These are phyloP conservation scores for Illadopsis cleaveri DNA, from an alignment of 2,113 vertebrate species.

Conservation along the genomic window DNA sequence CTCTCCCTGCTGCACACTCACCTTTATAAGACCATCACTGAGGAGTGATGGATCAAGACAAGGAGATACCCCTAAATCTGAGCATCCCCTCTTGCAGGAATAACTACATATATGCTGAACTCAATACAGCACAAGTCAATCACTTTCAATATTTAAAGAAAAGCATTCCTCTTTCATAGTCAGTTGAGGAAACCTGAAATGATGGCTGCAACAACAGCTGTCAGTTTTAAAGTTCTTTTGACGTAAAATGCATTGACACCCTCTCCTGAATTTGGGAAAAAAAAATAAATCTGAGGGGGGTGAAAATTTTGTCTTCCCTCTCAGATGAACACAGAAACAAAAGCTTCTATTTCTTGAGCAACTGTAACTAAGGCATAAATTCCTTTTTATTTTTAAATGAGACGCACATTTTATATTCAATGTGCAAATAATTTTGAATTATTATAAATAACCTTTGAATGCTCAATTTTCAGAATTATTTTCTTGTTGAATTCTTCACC, in stretches of 20 bases:
- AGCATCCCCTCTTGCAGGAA: not conserved
- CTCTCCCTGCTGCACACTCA: not conserved
- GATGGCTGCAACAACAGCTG: not conserved
- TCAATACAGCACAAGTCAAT: not conserved
- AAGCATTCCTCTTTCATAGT: not conserved
- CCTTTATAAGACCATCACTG: not conserved
- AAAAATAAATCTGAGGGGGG: not conserved
- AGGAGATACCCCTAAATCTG: not conserved
- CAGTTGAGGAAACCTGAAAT: not conserved
- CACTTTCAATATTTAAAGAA: not conserved
- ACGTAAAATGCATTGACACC: not conserved
- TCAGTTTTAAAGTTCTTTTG: not conserved
- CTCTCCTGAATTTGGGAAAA: not conserved
- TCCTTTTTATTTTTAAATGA: not conserved
- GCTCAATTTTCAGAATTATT: not conserved
- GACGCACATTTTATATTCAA: not conserved
- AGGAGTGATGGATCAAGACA: not conserved
- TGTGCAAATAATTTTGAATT: not conserved
- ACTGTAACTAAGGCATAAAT: not conserved
- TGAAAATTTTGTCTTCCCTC: not conserved
- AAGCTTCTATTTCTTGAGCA: not conserved
- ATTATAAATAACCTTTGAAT: not conserved
- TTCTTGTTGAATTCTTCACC: not conserved
- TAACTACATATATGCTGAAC: not conserved
- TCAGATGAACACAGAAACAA: not conserved